phyloP scores from a whole-genome alignment of 2,113 vertebrate species.

The Centropus unirufus region DNA sequence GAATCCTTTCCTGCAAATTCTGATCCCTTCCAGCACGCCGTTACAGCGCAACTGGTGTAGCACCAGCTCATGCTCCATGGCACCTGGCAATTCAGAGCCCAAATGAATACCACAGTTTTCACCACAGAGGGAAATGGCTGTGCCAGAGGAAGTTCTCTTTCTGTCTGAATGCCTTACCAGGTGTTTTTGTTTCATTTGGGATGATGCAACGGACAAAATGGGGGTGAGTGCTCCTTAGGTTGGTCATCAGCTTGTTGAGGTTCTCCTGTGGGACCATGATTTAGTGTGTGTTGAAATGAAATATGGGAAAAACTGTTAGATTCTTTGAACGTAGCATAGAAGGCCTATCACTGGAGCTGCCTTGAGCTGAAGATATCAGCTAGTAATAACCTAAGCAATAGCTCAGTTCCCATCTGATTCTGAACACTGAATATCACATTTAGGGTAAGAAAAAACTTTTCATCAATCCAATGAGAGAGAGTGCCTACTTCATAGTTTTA shows the following conservation, averaged over 20 bases:
- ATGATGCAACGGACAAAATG: slow-evolving; percentile 10
- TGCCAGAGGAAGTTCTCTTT: not conserved
- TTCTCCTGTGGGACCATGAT: slow-evolving; percentile 2
- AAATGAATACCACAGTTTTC: not conserved
- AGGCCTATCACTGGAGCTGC: not conserved
- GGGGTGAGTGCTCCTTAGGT: not conserved
- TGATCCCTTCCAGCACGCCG: not conserved
- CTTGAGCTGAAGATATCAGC: not conserved
- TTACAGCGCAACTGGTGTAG: not conserved
- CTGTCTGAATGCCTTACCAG: not conserved
- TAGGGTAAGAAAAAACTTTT: not conserved
- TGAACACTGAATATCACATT: not conserved
- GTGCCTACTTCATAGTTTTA: not conserved
- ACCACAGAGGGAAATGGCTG: too few relatives aligned
- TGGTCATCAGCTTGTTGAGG: not conserved
- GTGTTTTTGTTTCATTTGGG: slow-evolving; percentile 16
- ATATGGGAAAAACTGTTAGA: accelerated
- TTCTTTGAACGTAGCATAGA: not conserved
- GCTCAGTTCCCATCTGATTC: not conserved
- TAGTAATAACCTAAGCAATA: not conserved
- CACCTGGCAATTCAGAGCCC: not conserved
- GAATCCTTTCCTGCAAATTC: not conserved
- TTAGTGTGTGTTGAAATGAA: not conserved
- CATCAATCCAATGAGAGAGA: not conserved
- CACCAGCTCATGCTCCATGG: not conserved